These are phyloP conservation scores for Amphipoea oculea DNA, from an alignment of 2,888 invertebrate genomes.

Conservation along the genomic window DNA sequence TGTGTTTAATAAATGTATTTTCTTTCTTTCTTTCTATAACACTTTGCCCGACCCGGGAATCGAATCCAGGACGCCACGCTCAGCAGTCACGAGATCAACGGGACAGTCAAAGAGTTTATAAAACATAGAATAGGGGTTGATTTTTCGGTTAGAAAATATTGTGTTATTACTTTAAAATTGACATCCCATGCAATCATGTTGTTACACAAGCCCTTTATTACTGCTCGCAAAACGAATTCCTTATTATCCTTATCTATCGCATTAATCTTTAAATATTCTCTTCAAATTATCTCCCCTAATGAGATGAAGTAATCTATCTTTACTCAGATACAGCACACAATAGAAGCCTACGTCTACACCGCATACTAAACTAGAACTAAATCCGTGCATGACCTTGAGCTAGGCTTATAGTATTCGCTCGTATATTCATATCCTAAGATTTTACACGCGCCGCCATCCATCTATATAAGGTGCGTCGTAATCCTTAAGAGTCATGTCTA, in stretches of 20 bases:
- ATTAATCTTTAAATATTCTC: conserved; percentile 17
- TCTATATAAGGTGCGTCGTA: conserved; percentile 19
- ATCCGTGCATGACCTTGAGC: conserved; percentile 33
- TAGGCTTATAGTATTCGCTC: conserved; percentile 1
- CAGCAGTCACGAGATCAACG: too few species aligned
- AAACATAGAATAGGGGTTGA: background rate
- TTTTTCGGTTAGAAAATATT: background rate
- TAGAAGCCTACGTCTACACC: conserved; percentile 22
- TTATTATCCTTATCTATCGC: background rate
- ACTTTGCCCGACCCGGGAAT: too few species aligned
- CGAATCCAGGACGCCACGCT: too few species aligned
- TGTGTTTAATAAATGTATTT: too few species aligned
- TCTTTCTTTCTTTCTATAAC: too few species aligned
- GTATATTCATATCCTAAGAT: conserved; percentile 31
- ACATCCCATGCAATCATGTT: too few species aligned
- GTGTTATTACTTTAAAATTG: too few species aligned
- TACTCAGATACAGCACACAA: background rate
- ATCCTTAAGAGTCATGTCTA: conserved; percentile 26
- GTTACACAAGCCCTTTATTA: too few species aligned
- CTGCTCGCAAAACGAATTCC: background rate
- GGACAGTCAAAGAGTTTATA: too few species aligned
- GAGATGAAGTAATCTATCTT: background rate
- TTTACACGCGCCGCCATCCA: conserved; percentile 1
- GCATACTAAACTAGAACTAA: conserved; percentile 39
- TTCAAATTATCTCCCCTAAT: background rate